Conservation (phyloP, 2,113 vertebrate genomes). For the Apus apus region DNA sequence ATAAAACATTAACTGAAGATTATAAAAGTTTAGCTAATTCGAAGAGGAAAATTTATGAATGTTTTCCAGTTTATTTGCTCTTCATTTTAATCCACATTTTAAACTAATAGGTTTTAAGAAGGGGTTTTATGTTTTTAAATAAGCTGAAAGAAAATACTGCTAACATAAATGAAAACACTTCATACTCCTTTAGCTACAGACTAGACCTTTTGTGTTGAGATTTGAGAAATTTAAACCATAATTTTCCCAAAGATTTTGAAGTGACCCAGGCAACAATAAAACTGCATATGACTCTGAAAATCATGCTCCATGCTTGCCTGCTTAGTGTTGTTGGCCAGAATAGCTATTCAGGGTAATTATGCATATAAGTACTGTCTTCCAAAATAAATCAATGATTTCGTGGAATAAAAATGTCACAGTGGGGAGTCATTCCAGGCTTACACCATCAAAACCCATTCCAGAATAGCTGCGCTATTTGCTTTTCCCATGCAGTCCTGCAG, state of each 20-base stretch:
- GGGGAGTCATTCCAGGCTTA: background rate
- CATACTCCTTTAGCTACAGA: background rate
- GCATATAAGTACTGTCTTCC: slow-evolving; percentile 12
- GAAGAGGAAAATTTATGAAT: background rate
- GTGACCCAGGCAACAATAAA: background rate
- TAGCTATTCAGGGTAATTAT: background rate
- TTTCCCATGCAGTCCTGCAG: background rate
- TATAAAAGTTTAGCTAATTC: background rate
- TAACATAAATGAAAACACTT: background rate
- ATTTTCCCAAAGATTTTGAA: background rate
- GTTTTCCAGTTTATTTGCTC: background rate
- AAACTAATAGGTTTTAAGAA: background rate
- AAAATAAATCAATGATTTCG: slow-evolving; percentile 55
- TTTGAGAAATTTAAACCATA: background rate
- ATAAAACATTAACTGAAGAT: background rate
- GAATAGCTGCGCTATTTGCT: background rate
- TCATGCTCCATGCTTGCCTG: background rate
- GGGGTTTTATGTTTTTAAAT: background rate
- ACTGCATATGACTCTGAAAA: slow-evolving; percentile 24
- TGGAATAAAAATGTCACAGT: slow-evolving; percentile 26
- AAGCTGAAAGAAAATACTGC: background rate
- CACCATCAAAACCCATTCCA: background rate
- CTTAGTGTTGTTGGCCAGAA: background rate
- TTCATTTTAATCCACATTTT: background rate
- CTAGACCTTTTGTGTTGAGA: background rate